Base-by-base conservation (phyloP, 2,888 invertebrate species). In the Camponotus fellah region DNA sequence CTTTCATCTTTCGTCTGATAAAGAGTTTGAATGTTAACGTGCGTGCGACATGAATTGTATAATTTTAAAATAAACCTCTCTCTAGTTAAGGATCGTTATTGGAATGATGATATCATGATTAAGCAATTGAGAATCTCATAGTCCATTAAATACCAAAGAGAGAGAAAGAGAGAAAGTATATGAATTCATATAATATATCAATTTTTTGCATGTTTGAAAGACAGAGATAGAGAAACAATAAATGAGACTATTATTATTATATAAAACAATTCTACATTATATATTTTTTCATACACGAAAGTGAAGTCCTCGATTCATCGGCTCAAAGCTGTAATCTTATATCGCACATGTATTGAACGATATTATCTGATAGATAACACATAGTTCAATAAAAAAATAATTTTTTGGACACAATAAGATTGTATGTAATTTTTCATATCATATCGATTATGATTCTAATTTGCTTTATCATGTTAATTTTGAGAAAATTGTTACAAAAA, bases 171-270 rank as follows among this genome's bases (percentile, higher is more conserved):
- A 26, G 26, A 26, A 26, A 87, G 82, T 83, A 68, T 12, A 10
- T 72, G 0, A 21, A 56, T 56, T n/a, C 56, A 21, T 37, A 56
- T 37, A 56, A 71, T 37, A 85, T 79, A 86, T 85, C 53, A 56
- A 81, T 79, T 62, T 87, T 86, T 89, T 85, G 84, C 76, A 87
- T 82, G 81, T 75, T 71, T 80, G 68, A 86, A n/a, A 49, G 17
- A 53, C 5, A 53, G 53, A 53, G n/a, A 53, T 8, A 49, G 49
- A n/a, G 49, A 49, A n/a, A 53, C n/a, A 53, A 66, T 46, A 85
- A 91, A 88, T 89, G 89, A 88, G 90, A 46, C 4, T 6, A 80
- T 84, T 91, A 88, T 89, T 91, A 89, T 74, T 90, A 90, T 62
- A 21, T 84, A 82, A 34, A 58, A 64, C 37, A 37, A 46, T 43